These are phyloP conservation scores for Nemopilema nomurai DNA, from an alignment of 30 jellyfish, hydroid and myxozoan genomes.

Conservation along the genomic window DNA sequence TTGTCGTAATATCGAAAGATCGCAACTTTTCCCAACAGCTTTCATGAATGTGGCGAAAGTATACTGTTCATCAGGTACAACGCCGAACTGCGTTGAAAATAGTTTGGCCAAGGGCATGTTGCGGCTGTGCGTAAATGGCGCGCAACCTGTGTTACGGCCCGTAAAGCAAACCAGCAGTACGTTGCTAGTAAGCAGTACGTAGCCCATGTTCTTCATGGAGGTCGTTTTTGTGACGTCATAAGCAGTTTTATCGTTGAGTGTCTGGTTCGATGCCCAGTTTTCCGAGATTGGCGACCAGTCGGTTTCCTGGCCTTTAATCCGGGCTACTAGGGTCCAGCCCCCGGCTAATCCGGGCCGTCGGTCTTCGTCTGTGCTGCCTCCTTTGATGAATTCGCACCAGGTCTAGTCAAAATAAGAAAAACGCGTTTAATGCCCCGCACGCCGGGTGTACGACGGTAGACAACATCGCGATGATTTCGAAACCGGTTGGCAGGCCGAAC, in stretches of 20 bases:
- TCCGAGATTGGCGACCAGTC: slow-evolving; percentile 99
- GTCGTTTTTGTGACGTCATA: slow-evolving; percentile 70
- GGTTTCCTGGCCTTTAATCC: slow-evolving; percentile 94
- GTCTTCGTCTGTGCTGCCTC: slow-evolving; percentile 89
- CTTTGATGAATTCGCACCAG: slow-evolving; percentile 96
- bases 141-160: slow-evolving; percentile 93
- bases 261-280: slow-evolving; percentile 83
- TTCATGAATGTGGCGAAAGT: slow-evolving; percentile 96
- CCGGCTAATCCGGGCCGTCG: slow-evolving; percentile 90
- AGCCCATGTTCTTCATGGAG: slow-evolving; percentile 95
- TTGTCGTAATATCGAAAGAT: slow-evolving; percentile 84
- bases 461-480: slow-evolving; percentile 17
- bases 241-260: slow-evolving; percentile 86
- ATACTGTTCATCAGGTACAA: slow-evolving; percentile 96
- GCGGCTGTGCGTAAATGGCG: slow-evolving; percentile 94
- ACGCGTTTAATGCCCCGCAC: slow-evolving; percentile 1
- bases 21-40: slow-evolving; percentile 96
- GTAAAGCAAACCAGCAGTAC: slow-evolving; percentile 86
- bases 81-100: slow-evolving; percentile 84
- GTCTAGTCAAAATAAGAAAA: slow-evolving; percentile 72
- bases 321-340: slow-evolving; percentile 99
- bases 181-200: slow-evolving; percentile 64
- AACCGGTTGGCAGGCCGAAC: slow-evolving; percentile 57
- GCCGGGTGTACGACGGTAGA: background rate
- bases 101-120: slow-evolving; percentile 90